Evolutionary conservation across 2,797 vertebrate genomes (phyloP), one percentile per base, ranked within the genome.

Genomic region (Propithecus deckenii): DNA sequence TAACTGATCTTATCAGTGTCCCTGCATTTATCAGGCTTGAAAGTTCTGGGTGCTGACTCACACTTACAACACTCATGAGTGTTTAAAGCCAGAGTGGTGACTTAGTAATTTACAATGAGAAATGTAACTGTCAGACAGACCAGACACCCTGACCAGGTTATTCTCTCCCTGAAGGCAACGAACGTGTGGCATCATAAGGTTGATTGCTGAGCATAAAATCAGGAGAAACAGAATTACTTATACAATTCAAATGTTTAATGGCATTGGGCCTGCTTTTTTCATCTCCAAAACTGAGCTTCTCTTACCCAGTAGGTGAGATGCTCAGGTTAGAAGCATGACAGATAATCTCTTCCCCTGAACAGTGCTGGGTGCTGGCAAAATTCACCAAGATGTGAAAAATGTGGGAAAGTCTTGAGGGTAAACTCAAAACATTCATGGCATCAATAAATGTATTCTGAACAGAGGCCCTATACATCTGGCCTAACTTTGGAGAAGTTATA

Each of bases 1-100:
- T 71, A 96, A 94, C 63, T 79, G 96, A 97, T 97, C 85, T 97
- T 97, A 97, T 95, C 95, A 79, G 69, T 43, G 61, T 91, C 89
- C 81, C 81, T 71, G 38, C 78, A 92, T 96, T 92, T 94, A 86
- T 95, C 90, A 86, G 81, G 61, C 76, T 83, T 92, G 52, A 87
- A 61, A 72, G 85, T 95, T 23, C 85, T 74, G 57, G 65, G 11
- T 80, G 92, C 90, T 97, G 96, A 97, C 96, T 98, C 97, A 94
- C 85, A 74, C 30, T 7, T 43, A 93, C 15, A 85, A 88, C 17
- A 92, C 35, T 85, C 89, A 3, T 74, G 87, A 96, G 79, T 46
- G 55, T 93, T 96, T 90, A 85, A 95, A 96, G 93, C 38, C 81
- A 87, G 86, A 96, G 38, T 92, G 59, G 57, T 2, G 4, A 52